Evolutionary conservation across 2,113 vertebrate genomes (phyloP).

Genomic region (Pseudorectes ferrugineus): DNA sequence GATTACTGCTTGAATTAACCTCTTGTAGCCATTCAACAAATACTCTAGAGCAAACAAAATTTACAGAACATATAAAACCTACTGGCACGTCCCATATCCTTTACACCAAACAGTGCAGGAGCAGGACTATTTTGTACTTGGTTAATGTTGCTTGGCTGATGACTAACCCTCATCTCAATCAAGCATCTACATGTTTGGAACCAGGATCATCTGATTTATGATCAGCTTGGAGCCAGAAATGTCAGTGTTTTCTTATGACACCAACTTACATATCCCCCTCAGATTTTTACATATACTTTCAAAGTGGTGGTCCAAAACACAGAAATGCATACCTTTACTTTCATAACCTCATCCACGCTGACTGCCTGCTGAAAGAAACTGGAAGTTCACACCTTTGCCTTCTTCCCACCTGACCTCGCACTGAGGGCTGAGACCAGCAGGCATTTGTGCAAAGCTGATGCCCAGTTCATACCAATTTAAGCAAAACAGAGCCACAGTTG

Average conservation of each 20-base stretch:
- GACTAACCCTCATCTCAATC: background rate
- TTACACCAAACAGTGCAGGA: background rate
- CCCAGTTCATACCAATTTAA: background rate
- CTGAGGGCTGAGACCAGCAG: background rate
- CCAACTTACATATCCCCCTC: background rate
- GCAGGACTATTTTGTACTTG: background rate
- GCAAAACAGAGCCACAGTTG: background rate
- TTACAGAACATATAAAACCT: background rate
- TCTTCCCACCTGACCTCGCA: background rate
- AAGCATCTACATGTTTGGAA: background rate
- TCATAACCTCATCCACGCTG: background rate
- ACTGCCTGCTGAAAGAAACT: background rate
- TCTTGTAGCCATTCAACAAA: background rate
- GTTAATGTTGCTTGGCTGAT: background rate
- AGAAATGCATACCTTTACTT: background rate
- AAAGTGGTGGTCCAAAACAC: background rate
- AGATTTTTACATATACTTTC: background rate
- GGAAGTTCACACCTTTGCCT: background rate
- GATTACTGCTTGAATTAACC: background rate
- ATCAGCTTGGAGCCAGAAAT: background rate
- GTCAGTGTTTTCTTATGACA: background rate
- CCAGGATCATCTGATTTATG: background rate
- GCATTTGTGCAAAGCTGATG: background rate
- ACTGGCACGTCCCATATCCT: background rate
- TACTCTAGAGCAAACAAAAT: background rate